phyloP scores from a whole-genome alignment of 2,888 invertebrate species.

The Noctua comes region DNA sequence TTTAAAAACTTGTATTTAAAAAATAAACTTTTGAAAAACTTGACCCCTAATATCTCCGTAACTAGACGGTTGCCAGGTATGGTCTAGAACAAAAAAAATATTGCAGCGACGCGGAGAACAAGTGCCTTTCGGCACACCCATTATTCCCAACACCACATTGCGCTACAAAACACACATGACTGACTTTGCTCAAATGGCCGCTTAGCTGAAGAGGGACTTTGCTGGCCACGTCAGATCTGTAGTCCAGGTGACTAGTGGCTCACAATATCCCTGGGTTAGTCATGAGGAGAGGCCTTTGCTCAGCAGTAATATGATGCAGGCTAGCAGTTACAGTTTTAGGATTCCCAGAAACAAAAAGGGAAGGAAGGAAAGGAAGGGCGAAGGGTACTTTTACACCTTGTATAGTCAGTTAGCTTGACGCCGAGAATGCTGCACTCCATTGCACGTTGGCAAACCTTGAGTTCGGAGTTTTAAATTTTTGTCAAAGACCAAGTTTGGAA shows the following conservation, averaged over 20 bases:
- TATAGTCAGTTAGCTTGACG: neutral
- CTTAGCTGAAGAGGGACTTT: too few species aligned
- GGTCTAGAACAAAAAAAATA: too few species aligned
- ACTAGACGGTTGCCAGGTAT: too few species aligned
- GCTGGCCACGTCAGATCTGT: too few species aligned
- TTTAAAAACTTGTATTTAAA: too few species aligned
- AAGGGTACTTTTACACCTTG: neutral
- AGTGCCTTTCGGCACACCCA: too few species aligned
- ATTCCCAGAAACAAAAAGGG: too few species aligned
- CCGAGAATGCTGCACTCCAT: neutral
- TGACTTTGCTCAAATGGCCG: neutral
- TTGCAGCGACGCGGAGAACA: too few species aligned
- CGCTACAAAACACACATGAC: neutral
- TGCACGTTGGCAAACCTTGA: neutral
- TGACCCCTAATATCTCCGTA: too few species aligned
- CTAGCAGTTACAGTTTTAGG: neutral
- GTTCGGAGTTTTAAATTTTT: neutral
- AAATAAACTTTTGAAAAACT: too few species aligned
- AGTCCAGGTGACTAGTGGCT: neutral
- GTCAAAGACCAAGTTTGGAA: neutral
- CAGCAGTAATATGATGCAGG: neutral
- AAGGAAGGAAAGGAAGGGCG: too few species aligned
- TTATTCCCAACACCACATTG: neutral
- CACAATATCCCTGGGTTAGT: neutral
- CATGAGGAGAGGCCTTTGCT: neutral